A percentile compares a stretch with the other conserved stretches of the same genome.
These are phyloP conservation scores for Ennomos erosarius DNA, from an alignment of 2,888 invertebrate genomes.

Conservation along the genomic window DNA sequence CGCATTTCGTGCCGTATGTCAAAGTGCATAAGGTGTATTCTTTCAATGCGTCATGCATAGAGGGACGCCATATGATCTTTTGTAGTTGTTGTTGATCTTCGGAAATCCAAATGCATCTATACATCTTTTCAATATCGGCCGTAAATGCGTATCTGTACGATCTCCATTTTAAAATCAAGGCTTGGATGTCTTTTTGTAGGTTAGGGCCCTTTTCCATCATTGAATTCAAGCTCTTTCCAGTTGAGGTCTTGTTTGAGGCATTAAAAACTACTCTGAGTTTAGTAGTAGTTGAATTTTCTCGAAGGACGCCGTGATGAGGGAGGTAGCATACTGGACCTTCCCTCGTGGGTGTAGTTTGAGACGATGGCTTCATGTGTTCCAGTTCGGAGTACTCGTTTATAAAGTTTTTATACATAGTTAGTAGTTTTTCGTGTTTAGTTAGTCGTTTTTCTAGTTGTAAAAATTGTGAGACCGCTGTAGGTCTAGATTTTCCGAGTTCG, in stretches of 20 bases:
- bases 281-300: neutral
- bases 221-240: neutral
- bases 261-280: neutral
- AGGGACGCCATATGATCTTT: neutral
- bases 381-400: neutral
- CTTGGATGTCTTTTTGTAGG: neutral
- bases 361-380: neutral
- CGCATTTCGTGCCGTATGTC: neutral
- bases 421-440: no score
- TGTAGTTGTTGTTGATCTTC: neutral
- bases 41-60: neutral
- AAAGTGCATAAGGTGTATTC: neutral
- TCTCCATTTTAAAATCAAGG: neutral
- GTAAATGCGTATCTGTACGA: neutral
- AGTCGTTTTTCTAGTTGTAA: no score
- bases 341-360: neutral
- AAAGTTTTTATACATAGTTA: neutral
- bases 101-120: neutral
- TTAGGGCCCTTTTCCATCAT: neutral
- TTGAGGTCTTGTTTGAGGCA: neutral
- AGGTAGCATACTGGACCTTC: neutral
- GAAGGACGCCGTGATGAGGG: neutral
- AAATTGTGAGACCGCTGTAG: no score
- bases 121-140: conserved; percentile 2
- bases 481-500: no score